Evolutionary conservation across 2,797 vertebrate species (phyloP), one percentile per base, ranked within the genome.

Genomic region (Tiaroga cobitis): DNA sequence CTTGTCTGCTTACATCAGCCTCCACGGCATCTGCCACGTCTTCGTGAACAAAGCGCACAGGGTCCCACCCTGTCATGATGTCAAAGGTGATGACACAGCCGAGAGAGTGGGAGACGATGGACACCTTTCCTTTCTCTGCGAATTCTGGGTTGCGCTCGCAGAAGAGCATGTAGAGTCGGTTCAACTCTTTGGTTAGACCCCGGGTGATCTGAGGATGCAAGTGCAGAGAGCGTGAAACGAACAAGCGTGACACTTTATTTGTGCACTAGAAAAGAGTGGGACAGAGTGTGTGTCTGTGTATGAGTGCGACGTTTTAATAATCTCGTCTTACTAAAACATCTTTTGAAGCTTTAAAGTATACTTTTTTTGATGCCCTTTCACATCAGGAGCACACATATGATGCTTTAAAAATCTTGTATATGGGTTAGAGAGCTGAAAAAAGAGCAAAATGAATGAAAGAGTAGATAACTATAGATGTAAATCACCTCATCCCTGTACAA

Each of bases 51-150:
- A 98, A 96, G 63, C 94, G 93, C 65, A 97, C 95, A 0, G 97
- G 98, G 91, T 99, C 97, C 97, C 97, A 99, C 85, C 98, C 97
- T 0, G 96, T 99, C 97, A 99, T 98, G 93, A 99, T 99, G 90
- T 99, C 98, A 0, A 97, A 99, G 84, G 98, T 97, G 91, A 99
- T 99, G 88, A 99, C 98, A 8, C 98, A 99, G 85, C 98, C 98
- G 88, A 99, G 93, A 0, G 98, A 99, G 91, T 99, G 98, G 1
- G 98, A 97, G 79, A 99, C 97, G n/a, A 99, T 97, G 2, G 98
- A 99, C 67, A 98, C 97, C 88, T 98, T 98, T 61, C 98, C 97
- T 13, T 95, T 96, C 89, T 95, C 96, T 92, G 97, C 96, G 77
- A 99, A 99, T 92, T 98, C 96, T 0, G 97, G 97, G 88, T 99